phyloP scores from a whole-genome alignment of 2,797 vertebrate genomes.

The Selene dorsalis region DNA sequence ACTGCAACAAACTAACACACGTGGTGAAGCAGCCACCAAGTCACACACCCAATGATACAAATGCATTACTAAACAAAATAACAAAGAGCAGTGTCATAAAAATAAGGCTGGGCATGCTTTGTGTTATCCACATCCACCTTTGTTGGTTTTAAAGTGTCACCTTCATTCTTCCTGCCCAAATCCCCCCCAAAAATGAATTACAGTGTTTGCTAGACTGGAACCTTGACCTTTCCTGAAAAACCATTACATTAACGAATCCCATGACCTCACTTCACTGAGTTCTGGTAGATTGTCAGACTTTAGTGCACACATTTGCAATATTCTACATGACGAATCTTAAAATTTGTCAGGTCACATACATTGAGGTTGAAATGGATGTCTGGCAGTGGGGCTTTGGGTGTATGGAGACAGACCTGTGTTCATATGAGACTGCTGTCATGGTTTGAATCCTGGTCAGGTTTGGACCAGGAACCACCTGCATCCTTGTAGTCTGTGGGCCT shows the following conservation, averaged over 20 bases:
- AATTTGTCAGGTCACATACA: conserved; percentile 14
- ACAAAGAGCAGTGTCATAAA: not conserved
- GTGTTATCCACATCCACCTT: not conserved
- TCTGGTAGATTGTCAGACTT: conserved; percentile 45
- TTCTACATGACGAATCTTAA: conserved; percentile 18
- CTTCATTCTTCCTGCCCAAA: conserved; percentile 8
- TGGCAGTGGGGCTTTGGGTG: not conserved
- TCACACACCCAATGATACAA: not conserved
- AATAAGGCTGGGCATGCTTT: not conserved
- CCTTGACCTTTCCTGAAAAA: conserved; percentile 73
- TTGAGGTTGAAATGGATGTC: not conserved
- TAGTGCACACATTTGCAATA: conserved; percentile 41
- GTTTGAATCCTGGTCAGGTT: not conserved
- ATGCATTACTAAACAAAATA: not conserved
- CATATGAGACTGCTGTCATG: not conserved
- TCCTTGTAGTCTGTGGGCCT: conserved; percentile 10
- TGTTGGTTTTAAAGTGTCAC: conserved; percentile 24
- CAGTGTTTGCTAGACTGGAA: conserved; percentile 71
- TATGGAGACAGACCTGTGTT: not conserved
- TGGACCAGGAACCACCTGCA: not conserved
- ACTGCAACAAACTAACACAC: not conserved
- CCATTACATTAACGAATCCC: conserved; percentile 56
- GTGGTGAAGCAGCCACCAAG: not conserved
- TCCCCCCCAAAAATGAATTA: conserved; percentile 59
- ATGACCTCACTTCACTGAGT: conserved; percentile 44